A percentile compares a stretch with the other conserved stretches of the same genome.
Evolutionary conservation across 1,140 invertebrate species (phyloP).

Genomic region (Druon quercuslanigerum): DNA sequence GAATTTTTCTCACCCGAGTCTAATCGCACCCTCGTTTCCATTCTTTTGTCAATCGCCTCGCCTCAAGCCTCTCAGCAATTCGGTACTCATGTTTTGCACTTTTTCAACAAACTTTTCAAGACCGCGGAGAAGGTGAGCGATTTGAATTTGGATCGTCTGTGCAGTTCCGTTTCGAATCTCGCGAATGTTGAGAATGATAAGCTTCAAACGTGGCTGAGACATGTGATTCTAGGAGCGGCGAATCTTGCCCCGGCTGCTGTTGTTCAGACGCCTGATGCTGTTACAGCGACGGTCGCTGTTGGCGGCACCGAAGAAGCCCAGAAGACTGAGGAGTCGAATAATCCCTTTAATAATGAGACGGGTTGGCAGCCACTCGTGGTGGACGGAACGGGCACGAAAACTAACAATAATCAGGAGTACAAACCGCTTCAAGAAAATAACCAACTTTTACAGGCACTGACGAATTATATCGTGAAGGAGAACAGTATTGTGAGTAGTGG

Average conservation of each 20-base stretch:
- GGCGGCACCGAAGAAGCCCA: slow-evolving; percentile 40
- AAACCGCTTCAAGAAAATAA: slow-evolving; percentile 82
- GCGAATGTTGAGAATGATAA: slow-evolving; percentile 80
- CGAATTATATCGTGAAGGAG: slow-evolving; percentile 85
- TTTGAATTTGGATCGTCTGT: slow-evolving; percentile 82
- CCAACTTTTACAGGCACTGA: slow-evolving; percentile 83
- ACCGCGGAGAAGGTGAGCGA: slow-evolving; percentile 79
- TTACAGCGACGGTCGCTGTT: slow-evolving; percentile 58
- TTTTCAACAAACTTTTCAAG: slow-evolving; percentile 87
- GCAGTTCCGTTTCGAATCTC: slow-evolving; percentile 81
- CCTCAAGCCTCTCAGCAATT: slow-evolving; percentile 83
- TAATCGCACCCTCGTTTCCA: slow-evolving; percentile 81
- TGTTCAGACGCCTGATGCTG: slow-evolving; percentile 69
- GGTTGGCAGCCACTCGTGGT: slow-evolving; percentile 56
- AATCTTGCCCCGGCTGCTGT: slow-evolving; percentile 63
- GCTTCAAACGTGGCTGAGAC: slow-evolving; percentile 83
- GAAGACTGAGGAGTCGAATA: slow-evolving; percentile 54
- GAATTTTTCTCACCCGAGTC: slow-evolving; percentile 83
- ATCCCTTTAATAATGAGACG: background rate
- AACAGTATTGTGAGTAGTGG: slow-evolving; percentile 80
- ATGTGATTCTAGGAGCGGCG: slow-evolving; percentile 80
- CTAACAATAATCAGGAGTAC: slow-evolving; percentile 69
- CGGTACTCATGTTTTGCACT: slow-evolving; percentile 85
- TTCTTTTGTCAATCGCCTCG: slow-evolving; percentile 84
- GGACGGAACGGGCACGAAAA: slow-evolving; percentile 54